Conservation (phyloP, 2,113 vertebrate species). For the Lasiurus borealis region DNA sequence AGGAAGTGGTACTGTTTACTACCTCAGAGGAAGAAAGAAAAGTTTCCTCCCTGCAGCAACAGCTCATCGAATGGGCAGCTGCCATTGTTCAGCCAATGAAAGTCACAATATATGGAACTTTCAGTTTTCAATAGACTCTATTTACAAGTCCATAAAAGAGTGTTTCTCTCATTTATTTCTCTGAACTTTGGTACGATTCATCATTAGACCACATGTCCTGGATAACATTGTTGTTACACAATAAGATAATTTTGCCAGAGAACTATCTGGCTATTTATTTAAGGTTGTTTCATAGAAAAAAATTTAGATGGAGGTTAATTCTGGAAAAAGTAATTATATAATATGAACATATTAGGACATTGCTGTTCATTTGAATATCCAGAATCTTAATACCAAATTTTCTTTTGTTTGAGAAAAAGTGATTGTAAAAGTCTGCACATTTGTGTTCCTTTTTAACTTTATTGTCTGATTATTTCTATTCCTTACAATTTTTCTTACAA, state of each 20-base stretch:
- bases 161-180: background rate
- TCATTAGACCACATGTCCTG: background rate
- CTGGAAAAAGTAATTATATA: background rate
- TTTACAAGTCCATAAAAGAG: too few species aligned
- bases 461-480: background rate
- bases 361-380: background rate
- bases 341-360: background rate
- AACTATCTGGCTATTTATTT: background rate
- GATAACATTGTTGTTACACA: background rate
- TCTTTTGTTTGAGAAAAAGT: background rate
- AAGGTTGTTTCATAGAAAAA: background rate
- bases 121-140: background rate
- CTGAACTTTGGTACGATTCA: background rate
- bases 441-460: background rate
- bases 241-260: background rate
- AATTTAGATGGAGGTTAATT: background rate
- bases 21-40: background rate
- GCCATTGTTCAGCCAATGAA: background rate
- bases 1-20: background rate
- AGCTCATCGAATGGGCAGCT: background rate
- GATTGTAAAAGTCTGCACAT: background rate
- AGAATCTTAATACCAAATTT: background rate
- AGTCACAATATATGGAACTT: background rate
- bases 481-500: background rate
- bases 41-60: background rate